phyloP scores from a whole-genome alignment of 92 coral and sea anemone genomes.

The Palythoa grandiflora region DNA sequence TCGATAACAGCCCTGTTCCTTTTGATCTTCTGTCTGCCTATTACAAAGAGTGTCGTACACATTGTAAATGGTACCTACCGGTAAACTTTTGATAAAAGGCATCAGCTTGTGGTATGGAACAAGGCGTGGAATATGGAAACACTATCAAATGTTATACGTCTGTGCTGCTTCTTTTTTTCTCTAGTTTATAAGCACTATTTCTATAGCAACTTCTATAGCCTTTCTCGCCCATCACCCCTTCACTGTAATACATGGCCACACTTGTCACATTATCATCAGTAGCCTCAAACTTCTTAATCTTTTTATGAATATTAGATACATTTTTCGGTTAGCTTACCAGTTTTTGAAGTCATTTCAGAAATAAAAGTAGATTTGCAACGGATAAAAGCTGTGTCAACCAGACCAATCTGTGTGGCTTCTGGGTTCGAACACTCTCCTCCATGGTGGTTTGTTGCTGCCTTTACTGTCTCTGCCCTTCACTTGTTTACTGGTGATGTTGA shows the following conservation, averaged over 20 bases:
- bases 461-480: conserved; percentile 8
- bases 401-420: conserved; percentile 50
- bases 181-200: not conserved
- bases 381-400: not conserved
- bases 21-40: conserved; percentile 16
- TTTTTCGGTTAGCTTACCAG: conserved; percentile 48
- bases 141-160: conserved; percentile 40
- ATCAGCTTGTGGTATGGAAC: not conserved
- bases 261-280: conserved; percentile 27
- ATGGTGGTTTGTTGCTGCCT: conserved; percentile 33
- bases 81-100: conserved; percentile 36
- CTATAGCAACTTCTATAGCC: not conserved
- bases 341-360: not conserved
- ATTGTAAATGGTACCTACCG: conserved; percentile 26
- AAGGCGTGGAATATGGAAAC: conserved; percentile 33
- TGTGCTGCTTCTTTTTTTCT: conserved; percentile 17
- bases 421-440: conserved; percentile 29
- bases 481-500: too few relatives aligned
- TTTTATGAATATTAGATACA: conserved; percentile 48
- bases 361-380: too few relatives aligned
- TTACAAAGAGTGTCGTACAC: conserved; percentile 47
- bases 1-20: conserved; percentile 42
- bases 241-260: not conserved
- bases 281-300: not conserved
- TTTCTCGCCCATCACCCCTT: not conserved